Evolutionary conservation across 2,797 vertebrate species (phyloP), one percentile per base, ranked within the genome.

Genomic region (Cyclura pinguis): DNA sequence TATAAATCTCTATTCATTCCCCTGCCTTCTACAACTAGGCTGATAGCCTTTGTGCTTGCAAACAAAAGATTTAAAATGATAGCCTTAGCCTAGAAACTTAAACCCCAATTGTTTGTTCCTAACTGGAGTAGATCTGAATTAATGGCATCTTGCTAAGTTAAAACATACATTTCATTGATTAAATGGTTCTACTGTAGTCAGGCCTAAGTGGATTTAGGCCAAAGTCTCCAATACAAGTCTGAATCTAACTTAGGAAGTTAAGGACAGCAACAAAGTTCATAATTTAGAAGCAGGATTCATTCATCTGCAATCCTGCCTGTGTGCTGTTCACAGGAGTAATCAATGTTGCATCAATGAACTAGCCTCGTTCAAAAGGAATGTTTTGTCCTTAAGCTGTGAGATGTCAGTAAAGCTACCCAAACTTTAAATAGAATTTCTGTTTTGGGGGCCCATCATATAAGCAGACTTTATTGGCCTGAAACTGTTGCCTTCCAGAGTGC

Each of bases 291-390:
- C 10, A 50, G 59, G 18, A 38, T 42, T 42, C 35, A 42, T 73
- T 82, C 55, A 13, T 84, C 69, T 77, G 32, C 62, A 13, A 76
- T 84, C 50, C 81, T 84, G 55, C 38, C 29, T 76, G 22, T 57
- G 78, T 59, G n/a, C 12, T 47, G 14, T 35, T 88, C 10, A 27
- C 18, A 42, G 14, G 35, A 62, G 38, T 83, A 6, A 89, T 84
- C 57, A 59, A 20, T 77, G 38, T n/a, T 74, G 80, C 72, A 64
- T 76, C 88, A 89, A 22, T 64, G 88, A 84, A 29, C 52, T 83
- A 59, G 57, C 69, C 55, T 83, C 12, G 32, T 84, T 89, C 27
- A 59, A 84, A 76, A 76, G 72, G 52, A 76, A 89, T 50, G 81
- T 24, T 64, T 47, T 84, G 84, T 35, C 72, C 69, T 84, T 89